Percentiles rank a stretch among this genome's conserved stretches.
Evolutionary conservation across 1,140 invertebrate genomes (phyloP).

Genomic region (Neodiprion fabricii): DNA sequence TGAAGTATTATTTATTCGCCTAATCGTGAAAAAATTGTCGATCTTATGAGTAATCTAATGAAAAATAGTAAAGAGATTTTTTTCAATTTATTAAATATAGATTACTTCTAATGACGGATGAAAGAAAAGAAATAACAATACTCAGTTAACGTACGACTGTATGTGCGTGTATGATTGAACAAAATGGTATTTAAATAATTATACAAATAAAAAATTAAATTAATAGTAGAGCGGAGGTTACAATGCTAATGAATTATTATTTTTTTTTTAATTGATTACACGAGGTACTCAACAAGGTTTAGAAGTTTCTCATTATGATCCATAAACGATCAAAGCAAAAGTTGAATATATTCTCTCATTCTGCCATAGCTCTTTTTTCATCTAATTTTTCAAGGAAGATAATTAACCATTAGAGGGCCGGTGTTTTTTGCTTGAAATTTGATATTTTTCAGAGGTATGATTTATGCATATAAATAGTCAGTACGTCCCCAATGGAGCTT

Average conservation of each 20-base stretch:
- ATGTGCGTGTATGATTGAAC: conserved; percentile 17
- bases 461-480: not conserved
- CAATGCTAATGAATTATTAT: not conserved
- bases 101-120: conserved; percentile 6
- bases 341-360: not conserved
- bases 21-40: not conserved
- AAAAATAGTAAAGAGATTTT: too few species aligned
- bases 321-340: not conserved
- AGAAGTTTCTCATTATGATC: too few species aligned
- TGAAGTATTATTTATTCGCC: conserved; percentile 23
- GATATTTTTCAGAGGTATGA: not conserved
- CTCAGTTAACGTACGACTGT: not conserved
- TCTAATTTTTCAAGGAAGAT: not conserved
- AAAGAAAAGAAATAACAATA: conserved; percentile 6
- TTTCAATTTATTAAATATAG: not conserved
- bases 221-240: not conserved
- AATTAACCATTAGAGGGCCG: too few species aligned
- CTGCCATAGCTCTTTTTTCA: not conserved
- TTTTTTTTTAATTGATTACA: too few species aligned
- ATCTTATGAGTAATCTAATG: too few species aligned
- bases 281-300: too few species aligned
- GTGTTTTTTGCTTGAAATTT: not conserved
- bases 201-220: not conserved
- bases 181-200: conserved; percentile 5
- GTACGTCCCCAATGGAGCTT: too few species aligned